Percentiles rank a stretch among this genome's conserved stretches.
phyloP scores from a whole-genome alignment of 1,140 invertebrate genomes.

The Formica selysi region DNA sequence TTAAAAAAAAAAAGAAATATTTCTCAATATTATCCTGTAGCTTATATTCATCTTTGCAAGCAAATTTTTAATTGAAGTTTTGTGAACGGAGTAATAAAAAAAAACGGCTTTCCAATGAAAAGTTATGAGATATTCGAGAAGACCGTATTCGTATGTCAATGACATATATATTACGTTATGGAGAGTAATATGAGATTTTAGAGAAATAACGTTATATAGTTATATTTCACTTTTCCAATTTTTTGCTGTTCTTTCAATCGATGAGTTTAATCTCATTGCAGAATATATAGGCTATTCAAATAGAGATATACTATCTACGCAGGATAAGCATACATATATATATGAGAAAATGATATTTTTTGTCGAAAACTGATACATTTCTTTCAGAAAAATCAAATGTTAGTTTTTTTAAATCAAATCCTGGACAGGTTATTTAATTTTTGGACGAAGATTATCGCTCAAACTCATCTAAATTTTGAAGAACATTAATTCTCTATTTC shows the following conservation, averaged over 20 bases:
- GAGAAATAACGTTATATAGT: neutral
- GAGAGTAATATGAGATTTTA: neutral
- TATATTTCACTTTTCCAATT: slow-evolving; percentile 4
- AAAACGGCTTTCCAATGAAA: neutral
- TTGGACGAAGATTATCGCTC: neutral
- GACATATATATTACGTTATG: neutral
- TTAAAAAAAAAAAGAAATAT: slow-evolving; percentile 25
- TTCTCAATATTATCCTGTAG: slow-evolving; percentile 40
- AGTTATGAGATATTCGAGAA: slow-evolving; percentile 9
- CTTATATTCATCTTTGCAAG: slow-evolving; percentile 45
- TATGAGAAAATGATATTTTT: neutral
- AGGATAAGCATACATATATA: neutral
- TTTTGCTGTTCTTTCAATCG: neutral
- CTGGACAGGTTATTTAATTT: neutral
- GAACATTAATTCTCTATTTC: slow-evolving; percentile 4
- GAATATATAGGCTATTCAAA: neutral
- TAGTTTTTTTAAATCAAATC: neutral
- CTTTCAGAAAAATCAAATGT: neutral
- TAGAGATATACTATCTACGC: neutral
- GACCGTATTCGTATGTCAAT: neutral
- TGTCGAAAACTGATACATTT: neutral
- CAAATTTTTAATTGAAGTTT: slow-evolving; percentile 53
- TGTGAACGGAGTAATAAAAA: slow-evolving; percentile 6
- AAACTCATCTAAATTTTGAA: neutral
- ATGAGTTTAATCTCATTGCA: neutral